phyloP scores from a whole-genome alignment of 2,113 vertebrate genomes.

The Microcebus ravelobensis region DNA sequence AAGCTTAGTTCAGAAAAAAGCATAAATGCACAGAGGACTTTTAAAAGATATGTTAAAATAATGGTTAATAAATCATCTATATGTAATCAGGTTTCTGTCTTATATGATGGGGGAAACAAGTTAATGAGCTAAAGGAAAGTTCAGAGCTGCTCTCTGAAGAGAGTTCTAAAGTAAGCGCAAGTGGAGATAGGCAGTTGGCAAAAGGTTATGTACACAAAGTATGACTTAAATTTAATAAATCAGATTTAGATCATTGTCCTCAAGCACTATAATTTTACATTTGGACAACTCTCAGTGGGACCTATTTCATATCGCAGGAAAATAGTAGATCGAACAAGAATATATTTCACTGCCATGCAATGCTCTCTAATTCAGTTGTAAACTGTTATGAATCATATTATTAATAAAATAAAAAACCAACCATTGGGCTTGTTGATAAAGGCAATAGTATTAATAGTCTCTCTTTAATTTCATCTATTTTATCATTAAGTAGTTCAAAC shows the following conservation, averaged over 20 bases:
- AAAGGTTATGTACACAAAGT: neutral
- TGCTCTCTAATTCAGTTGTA: neutral
- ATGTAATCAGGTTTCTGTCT: neutral
- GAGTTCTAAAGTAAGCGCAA: neutral
- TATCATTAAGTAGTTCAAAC: neutral
- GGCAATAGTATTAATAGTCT: neutral
- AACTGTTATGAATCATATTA: neutral
- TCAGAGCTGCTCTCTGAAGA: neutral
- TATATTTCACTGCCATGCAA: neutral
- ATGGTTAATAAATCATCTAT: neutral
- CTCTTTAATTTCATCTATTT: neutral
- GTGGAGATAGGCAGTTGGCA: neutral
- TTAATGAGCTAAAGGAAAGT: neutral
- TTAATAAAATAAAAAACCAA: neutral
- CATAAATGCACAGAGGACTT: neutral
- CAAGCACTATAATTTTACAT: neutral
- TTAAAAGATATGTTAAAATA: constrained; percentile 7
- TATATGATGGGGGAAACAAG: neutral
- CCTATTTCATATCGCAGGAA: neutral
- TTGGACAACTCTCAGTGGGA: neutral
- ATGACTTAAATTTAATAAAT: neutral
- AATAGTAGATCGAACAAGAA: neutral
- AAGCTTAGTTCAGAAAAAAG: neutral
- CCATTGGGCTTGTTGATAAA: neutral
- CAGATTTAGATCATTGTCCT: neutral